Conservation (phyloP, 2,113 vertebrate species). For the Carollia perspicillata region DNA sequence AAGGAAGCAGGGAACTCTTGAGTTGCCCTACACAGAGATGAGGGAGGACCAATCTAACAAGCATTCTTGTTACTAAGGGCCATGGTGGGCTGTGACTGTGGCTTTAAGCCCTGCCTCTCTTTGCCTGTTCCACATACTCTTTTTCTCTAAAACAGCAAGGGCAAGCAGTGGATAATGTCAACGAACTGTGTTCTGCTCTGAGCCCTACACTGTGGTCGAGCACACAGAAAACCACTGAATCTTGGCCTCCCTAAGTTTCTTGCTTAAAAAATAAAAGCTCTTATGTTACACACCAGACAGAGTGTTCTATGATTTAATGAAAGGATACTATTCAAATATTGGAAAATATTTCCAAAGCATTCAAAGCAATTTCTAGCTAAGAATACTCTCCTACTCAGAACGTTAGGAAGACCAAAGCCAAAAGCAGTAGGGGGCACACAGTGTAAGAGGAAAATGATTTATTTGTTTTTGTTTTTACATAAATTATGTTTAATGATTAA, state of each 20-base stretch:
- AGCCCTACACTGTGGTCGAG: neutral
- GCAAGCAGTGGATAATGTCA: neutral
- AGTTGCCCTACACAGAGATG: constrained; percentile 39
- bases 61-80: neutral
- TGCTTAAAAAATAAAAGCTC: neutral
- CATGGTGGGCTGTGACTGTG: neutral
- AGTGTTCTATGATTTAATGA: neutral
- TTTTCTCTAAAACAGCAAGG: neutral
- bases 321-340: neutral
- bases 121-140: neutral
- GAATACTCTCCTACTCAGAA: neutral
- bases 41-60: neutral
- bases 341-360: neutral
- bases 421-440: no score
- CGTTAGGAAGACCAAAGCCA: neutral
- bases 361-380: neutral
- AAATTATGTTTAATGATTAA: neutral
- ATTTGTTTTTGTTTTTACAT: neutral
- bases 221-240: neutral
- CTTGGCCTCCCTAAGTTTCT: neutral
- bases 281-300: neutral
- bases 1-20: constrained; percentile 54
- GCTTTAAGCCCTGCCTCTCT: neutral
- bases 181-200: neutral
- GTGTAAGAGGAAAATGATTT: neutral